Evolutionary conservation across 2,797 vertebrate species (phyloP).

Genomic region (Choloepus didactylus): DNA sequence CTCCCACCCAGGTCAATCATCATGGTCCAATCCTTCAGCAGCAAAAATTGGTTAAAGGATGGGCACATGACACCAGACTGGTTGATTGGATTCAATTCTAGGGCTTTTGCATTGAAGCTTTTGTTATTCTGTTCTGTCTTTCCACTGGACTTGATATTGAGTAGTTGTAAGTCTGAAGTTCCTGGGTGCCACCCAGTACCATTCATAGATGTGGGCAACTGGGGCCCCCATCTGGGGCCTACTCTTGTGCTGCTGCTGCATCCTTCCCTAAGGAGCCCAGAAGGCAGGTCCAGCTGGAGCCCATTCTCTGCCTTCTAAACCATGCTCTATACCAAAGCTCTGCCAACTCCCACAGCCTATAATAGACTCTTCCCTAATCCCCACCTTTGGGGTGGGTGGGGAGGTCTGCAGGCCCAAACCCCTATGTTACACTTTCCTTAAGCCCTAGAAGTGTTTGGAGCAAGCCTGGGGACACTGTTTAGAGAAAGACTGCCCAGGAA

Average conservation of each 20-base stretch:
- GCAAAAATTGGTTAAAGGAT: background rate
- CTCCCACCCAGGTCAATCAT: background rate
- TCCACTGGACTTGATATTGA: background rate
- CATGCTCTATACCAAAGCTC: background rate
- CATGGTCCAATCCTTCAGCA: background rate
- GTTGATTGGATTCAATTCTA: background rate
- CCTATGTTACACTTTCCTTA: background rate
- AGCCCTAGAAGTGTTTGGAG: background rate
- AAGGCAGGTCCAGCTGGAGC: background rate
- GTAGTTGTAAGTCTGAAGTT: background rate
- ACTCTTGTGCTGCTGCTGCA: background rate
- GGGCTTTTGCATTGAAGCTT: background rate
- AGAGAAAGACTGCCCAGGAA: background rate
- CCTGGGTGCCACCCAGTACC: too few species aligned
- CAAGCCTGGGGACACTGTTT: background rate
- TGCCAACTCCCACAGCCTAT: background rate
- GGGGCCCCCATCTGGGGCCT: accelerated
- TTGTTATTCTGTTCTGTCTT: background rate
- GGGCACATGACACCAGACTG: background rate
- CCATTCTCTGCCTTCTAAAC: background rate
- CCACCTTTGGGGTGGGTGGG: background rate
- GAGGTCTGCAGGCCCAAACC: background rate
- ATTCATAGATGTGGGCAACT: background rate
- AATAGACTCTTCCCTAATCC: background rate
- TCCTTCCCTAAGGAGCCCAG: background rate